These are phyloP conservation scores for Camponotus vicinus DNA, from an alignment of 1,140 invertebrate species.

Conservation along the genomic window DNA sequence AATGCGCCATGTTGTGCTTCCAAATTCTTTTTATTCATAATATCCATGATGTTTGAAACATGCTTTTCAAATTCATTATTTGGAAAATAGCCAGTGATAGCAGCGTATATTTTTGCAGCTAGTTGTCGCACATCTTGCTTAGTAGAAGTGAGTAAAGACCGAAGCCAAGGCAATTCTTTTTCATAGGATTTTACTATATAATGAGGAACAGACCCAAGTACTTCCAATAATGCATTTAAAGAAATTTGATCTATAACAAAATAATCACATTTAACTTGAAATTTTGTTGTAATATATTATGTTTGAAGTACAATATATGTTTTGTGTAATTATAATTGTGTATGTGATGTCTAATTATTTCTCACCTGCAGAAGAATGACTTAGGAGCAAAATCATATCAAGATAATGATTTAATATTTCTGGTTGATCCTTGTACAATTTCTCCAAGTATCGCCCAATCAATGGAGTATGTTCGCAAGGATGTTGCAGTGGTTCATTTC, in stretches of 20 bases:
- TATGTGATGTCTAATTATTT: constrained; percentile 9
- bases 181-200: constrained; percentile 87
- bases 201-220: constrained; percentile 90
- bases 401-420: constrained; percentile 89
- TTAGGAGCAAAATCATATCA: constrained; percentile 88
- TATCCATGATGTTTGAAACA: constrained; percentile 86
- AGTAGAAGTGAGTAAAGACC: constrained; percentile 89
- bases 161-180: constrained; percentile 88
- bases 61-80: constrained; percentile 87
- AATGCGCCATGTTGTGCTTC: constrained; percentile 92
- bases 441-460: constrained; percentile 87
- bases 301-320: not conserved
- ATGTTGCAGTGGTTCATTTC: constrained; percentile 85
- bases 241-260: constrained; percentile 86
- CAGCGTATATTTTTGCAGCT: constrained; percentile 89
- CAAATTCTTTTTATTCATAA: constrained; percentile 87
- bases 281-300: constrained; percentile 9
- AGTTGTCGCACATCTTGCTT: constrained; percentile 92
- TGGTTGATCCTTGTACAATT: constrained; percentile 84
- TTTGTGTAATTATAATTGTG: constrained; percentile 16
- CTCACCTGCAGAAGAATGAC: constrained; percentile 88
- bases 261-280: not conserved
- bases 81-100: constrained; percentile 87
- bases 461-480: constrained; percentile 89
- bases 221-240: constrained; percentile 91